Percentiles rank a stretch among this genome's conserved stretches.
These are phyloP conservation scores for Nomada ferruginata DNA, from an alignment of 2,888 invertebrate genomes.

Conservation along the genomic window DNA sequence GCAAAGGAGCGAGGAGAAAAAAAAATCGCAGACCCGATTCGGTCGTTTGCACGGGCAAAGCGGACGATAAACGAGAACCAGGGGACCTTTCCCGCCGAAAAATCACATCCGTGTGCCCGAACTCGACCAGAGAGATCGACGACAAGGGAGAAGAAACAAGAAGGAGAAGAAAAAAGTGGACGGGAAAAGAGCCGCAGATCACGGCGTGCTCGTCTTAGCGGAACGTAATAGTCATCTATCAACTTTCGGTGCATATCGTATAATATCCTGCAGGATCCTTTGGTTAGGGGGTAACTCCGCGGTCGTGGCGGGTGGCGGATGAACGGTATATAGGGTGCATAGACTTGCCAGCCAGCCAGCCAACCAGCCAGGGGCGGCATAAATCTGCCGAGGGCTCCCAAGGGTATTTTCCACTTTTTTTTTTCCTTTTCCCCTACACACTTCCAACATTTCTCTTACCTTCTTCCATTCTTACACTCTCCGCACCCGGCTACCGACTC, in stretches of 20 bases:
- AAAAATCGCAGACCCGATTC: constrained; percentile 24
- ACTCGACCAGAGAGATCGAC: not conserved
- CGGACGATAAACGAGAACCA: constrained; percentile 46
- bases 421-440: constrained; percentile 38
- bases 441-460: constrained; percentile 59
- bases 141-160: not conserved
- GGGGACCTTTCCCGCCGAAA: constrained; percentile 50
- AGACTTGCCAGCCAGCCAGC: constrained; percentile 70
- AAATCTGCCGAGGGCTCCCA: constrained; percentile 83
- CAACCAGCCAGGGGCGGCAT: constrained; percentile 76
- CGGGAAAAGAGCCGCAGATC: constrained; percentile 47
- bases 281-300: constrained; percentile 62
- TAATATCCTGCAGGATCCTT: constrained; percentile 80
- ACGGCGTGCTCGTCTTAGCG: constrained; percentile 74
- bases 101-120: constrained; percentile 52
- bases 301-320: constrained; percentile 30
- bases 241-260: constrained; percentile 79
- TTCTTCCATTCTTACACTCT: constrained; percentile 31
- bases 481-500: constrained; percentile 34
- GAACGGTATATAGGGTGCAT: constrained; percentile 53
- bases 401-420: constrained; percentile 80
- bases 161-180: constrained; percentile 7
- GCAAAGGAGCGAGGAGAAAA: constrained; percentile 24
- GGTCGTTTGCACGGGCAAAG: constrained; percentile 20
- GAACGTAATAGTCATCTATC: constrained; percentile 81